Conservation (phyloP, 2,888 invertebrate genomes). For the Torymus tubicola region DNA sequence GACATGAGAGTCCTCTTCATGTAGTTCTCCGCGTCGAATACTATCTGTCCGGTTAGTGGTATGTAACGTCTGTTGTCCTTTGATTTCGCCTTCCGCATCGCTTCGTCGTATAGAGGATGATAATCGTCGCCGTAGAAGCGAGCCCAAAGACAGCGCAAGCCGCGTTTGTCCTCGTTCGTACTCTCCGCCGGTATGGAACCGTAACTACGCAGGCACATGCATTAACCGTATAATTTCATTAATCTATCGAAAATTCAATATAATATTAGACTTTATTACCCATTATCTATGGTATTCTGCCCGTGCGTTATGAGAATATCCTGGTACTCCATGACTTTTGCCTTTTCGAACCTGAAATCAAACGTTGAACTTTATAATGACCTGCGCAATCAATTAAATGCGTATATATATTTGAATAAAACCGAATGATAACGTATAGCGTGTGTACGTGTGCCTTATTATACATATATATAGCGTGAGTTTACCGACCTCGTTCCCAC, state of each 20-base stretch:
- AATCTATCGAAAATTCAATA: background rate
- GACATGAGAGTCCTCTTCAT: constrained; percentile 73
- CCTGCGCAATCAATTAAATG: too few species aligned
- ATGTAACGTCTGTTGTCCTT: constrained; percentile 70
- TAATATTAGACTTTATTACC: constrained; percentile 67
- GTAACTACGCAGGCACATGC: constrained; percentile 62
- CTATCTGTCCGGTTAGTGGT: constrained; percentile 65
- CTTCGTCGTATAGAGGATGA: constrained; percentile 70
- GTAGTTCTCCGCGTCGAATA: constrained; percentile 74
- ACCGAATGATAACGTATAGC: too few species aligned
- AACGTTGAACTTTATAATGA: background rate
- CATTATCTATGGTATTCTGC: constrained; percentile 78
- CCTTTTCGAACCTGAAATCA: constrained; percentile 76
- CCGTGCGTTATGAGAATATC: constrained; percentile 79
- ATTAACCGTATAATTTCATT: constrained; percentile 2
- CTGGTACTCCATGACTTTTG: constrained; percentile 80
- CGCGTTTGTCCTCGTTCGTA: constrained; percentile 64
- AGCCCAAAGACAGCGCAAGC: constrained; percentile 69
- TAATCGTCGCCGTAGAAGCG: constrained; percentile 71
- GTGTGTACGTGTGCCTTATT: too few species aligned
- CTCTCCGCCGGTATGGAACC: constrained; percentile 63
- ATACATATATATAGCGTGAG: too few species aligned
- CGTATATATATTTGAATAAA: too few species aligned
- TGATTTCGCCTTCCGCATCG: constrained; percentile 63
- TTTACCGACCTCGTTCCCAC: constrained; percentile 68